Percentiles rank a stretch among this genome's conserved stretches.
Evolutionary conservation across 2,888 invertebrate genomes (phyloP).

Genomic region (Epirrita christyi): DNA sequence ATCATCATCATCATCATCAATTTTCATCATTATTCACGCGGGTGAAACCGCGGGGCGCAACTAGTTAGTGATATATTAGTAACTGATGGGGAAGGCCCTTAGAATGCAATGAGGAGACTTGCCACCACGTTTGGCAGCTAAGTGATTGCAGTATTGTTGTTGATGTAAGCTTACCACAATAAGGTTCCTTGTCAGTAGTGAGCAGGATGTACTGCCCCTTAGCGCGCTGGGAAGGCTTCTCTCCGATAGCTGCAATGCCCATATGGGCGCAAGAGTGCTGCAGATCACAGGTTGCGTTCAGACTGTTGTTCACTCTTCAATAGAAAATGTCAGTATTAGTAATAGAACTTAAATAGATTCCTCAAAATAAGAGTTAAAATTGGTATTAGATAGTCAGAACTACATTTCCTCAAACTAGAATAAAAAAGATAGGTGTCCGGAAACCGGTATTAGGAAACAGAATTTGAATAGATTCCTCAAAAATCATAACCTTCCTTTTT

Average conservation of each 20-base stretch:
- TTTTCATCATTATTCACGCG: too few species aligned
- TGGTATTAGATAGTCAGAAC: neutral
- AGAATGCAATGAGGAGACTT: too few species aligned
- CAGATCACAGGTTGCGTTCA: conserved; percentile 63
- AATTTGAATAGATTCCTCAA: too few species aligned
- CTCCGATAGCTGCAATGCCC: conserved; percentile 78
- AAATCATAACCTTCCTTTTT: too few species aligned
- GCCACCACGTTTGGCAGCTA: too few species aligned
- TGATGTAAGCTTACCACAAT: conserved; percentile 73
- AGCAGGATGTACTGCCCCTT: conserved; percentile 80
- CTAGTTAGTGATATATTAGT: too few species aligned
- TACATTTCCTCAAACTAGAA: neutral
- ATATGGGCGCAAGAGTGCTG: conserved; percentile 77
- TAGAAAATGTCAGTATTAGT: neutral
- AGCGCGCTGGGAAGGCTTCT: conserved; percentile 57
- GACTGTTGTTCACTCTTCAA: conserved; percentile 68
- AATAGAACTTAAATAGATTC: neutral
- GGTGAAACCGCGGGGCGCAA: too few species aligned
- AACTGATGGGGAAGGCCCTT: too few species aligned
- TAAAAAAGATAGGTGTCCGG: neutral
- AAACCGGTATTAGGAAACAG: too few species aligned
- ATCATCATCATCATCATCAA: too few species aligned
- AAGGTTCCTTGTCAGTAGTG: conserved; percentile 79
- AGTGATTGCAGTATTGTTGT: too few species aligned
- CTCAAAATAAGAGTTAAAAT: neutral